Conservation (phyloP, 2,888 invertebrate species). For the Chalcosyrphus nemorum region DNA sequence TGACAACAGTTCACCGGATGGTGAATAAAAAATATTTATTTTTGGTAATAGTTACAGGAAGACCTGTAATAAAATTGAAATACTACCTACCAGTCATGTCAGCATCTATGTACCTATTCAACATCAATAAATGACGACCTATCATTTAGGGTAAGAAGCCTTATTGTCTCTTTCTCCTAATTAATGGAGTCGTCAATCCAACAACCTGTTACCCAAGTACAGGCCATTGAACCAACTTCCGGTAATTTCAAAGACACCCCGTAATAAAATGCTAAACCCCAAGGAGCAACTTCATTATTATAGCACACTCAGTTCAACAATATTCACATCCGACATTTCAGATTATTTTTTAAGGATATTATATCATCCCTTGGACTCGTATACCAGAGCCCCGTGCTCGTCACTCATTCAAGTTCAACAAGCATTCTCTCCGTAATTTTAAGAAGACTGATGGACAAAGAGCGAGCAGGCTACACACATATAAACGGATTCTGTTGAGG, state of each 20-base stretch:
- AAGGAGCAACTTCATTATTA: background rate
- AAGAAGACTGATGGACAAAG: background rate
- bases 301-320: background rate
- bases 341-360: conserved; percentile 11
- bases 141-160: too few relatives aligned
- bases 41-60: too few relatives aligned
- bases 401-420: background rate
- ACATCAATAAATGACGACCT: too few relatives aligned
- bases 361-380: background rate
- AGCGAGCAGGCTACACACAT: background rate
- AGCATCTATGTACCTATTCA: background rate
- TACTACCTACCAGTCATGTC: background rate
- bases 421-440: background rate
- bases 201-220: background rate
- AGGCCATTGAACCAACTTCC: background rate
- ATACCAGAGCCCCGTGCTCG: background rate
- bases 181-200: background rate
- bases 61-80: too few relatives aligned
- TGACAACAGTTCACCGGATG: too few relatives aligned
- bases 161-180: too few relatives aligned
- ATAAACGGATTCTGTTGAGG: conserved; percentile 11
- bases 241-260: background rate
- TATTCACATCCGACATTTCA: conserved; percentile 5
- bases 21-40: too few relatives aligned
- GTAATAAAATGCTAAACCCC: background rate